Evolutionary conservation across 2,113 vertebrate species (phyloP).

Genomic region (Jaculus jaculus): DNA sequence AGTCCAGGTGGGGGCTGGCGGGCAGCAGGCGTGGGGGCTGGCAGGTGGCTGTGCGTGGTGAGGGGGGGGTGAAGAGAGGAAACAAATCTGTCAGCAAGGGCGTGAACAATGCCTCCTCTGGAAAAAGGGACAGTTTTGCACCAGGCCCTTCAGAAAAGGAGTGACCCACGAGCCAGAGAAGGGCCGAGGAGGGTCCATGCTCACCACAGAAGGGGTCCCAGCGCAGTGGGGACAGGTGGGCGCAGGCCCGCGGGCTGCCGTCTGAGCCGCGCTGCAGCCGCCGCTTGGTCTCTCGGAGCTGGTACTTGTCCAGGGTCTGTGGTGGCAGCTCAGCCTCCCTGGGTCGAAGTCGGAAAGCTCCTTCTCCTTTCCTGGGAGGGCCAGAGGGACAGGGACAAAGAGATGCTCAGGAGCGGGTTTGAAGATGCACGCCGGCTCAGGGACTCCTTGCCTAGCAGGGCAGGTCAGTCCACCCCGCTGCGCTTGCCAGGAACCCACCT

Average conservation of each 20-base stretch:
- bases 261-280: conserved; percentile 83
- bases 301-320: conserved; percentile 86
- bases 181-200: neutral
- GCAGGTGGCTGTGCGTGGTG: conserved; percentile 49
- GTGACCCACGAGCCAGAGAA: neutral
- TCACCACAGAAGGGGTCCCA: conserved; percentile 66
- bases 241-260: neutral
- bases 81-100: neutral
- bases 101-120: neutral
- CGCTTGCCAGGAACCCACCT: conserved; percentile 80
- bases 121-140: neutral
- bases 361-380: conserved; percentile 89
- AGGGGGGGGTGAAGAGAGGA: neutral
- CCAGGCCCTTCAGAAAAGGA: neutral
- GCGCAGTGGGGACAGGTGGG: neutral
- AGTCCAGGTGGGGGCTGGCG: rapidly evolving
- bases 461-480: neutral
- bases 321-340: conserved; percentile 74
- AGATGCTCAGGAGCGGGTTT: neutral
- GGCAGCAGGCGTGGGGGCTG: conserved; percentile 28
- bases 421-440: neutral
- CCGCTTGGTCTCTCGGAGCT: conserved; percentile 90
- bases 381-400: neutral
- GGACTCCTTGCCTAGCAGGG: rapidly evolving
- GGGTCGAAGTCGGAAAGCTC: conserved; percentile 87